Percentiles rank a stretch among this genome's conserved stretches.
Conservation (phyloP, 2,888 invertebrate genomes). For the Eledone cirrhosa region DNA sequence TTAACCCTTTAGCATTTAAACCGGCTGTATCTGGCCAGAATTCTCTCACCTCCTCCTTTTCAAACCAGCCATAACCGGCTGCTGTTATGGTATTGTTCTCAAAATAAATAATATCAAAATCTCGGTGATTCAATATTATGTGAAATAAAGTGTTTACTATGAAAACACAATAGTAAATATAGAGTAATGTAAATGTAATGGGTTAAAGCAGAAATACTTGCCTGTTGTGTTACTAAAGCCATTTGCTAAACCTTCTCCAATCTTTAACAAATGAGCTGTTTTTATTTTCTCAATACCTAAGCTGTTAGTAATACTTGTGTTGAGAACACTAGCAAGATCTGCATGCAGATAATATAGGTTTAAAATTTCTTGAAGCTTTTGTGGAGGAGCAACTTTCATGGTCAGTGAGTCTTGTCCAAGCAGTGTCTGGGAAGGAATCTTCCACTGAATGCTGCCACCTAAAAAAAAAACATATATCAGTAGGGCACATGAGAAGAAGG, state of each 20-base stretch:
- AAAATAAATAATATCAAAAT: too few species aligned
- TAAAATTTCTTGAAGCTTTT: slow-evolving; percentile 54
- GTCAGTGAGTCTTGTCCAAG: slow-evolving; percentile 53
- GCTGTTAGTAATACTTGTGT: slow-evolving; percentile 51
- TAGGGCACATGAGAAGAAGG: too few species aligned
- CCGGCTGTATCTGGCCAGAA: too few species aligned
- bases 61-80: too few species aligned
- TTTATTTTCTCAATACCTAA: slow-evolving; percentile 61
- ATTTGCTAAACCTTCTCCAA: slow-evolving; percentile 50
- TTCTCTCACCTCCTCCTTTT: too few species aligned
- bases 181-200: background rate
- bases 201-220: background rate
- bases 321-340: slow-evolving; percentile 50
- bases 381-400: slow-evolving; percentile 56
- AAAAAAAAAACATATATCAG: background rate
- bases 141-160: background rate
- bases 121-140: too few species aligned
- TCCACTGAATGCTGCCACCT: slow-evolving; percentile 53
- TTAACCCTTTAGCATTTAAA: too few species aligned
- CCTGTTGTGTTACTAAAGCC: background rate
- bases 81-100: too few species aligned
- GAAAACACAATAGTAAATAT: background rate
- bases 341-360: slow-evolving; percentile 60
- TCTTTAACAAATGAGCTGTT: slow-evolving; percentile 58
- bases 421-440: slow-evolving; percentile 62